Evolutionary conservation across 1,140 invertebrate species (phyloP).

Genomic region (Cephus cinctus): DNA sequence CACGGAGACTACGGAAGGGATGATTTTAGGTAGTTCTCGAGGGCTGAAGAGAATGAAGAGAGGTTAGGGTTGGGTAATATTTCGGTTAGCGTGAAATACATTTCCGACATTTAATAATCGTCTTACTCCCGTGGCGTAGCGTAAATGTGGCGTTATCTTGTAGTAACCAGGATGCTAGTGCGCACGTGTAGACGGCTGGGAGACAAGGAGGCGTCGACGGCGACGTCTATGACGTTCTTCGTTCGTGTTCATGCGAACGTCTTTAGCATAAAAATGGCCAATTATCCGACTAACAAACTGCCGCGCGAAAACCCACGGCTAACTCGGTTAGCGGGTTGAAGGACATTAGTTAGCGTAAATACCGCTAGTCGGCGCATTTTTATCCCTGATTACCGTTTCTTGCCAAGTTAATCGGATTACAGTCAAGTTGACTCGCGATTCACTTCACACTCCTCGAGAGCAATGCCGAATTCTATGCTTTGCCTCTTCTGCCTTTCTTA

Average conservation of each 20-base stretch:
- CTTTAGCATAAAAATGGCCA: conserved; percentile 50
- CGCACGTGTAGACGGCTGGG: conserved; percentile 1
- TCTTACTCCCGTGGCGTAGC: conserved; percentile 19
- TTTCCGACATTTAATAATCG: conserved; percentile 25
- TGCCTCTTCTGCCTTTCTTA: too few relatives aligned
- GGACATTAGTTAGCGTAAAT: conserved; percentile 50
- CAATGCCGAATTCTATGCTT: too few relatives aligned
- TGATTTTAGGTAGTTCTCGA: conserved; percentile 3
- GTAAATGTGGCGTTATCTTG: too few relatives aligned
- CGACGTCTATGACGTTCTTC: too few relatives aligned
- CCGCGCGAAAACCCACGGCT: conserved; percentile 19
- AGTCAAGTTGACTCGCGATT: conserved; percentile 10
- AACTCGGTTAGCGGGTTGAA: conserved; percentile 44
- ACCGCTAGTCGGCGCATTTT: conserved; percentile 44
- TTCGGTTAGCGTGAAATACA: conserved; percentile 1
- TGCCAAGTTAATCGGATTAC: conserved; percentile 31
- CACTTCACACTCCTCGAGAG: too few relatives aligned
- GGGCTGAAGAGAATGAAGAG: conserved; percentile 1
- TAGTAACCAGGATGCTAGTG: conserved; percentile 4
- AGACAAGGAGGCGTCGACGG: conserved; percentile 7
- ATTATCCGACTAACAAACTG: conserved; percentile 46
- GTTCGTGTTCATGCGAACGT: too few relatives aligned
- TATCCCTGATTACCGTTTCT: conserved; percentile 48
- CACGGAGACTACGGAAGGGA: not conserved
- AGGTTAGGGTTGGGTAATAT: not conserved